Base-by-base conservation (phyloP, 1,140 invertebrate genomes). In the Drosophila pseudoobscura region DNA sequence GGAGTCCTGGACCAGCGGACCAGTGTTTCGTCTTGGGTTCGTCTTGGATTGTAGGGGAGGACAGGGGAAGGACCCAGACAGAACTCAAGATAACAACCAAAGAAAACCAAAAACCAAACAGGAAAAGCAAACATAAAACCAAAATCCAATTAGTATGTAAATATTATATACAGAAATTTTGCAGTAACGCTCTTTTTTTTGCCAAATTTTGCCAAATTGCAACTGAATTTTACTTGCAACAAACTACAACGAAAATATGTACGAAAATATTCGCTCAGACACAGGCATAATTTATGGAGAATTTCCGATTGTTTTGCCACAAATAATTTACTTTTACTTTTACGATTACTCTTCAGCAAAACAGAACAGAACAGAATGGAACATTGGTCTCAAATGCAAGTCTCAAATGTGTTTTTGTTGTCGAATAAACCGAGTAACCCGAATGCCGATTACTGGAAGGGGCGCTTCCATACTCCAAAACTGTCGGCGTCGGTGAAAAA, bases 71-170 rank as follows among this genome's bases (percentile, higher is more conserved):
- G 17, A 29, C 8, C 43, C 24, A 31, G 35, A 56, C 52, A 26
- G 9, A 63, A 57, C 52, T 35, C 26, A 63, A 22, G n/a, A 11
- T 39, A 39, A 39, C 9, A 59, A 59, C 22, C 31, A 72, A 64
- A 56, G 52, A 8, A 74, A 53, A 53, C 26, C 20, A n/a, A 8
- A 74, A 53, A 53, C 26, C 20, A n/a, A 53, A 26, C 41, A 71
- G 35, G 58, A 24, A 57, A 65, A 74, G 60, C 60, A 56, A 75
- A 58, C 60, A 43, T 35, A 61, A 41, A 56, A 56, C 44, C 54
- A n/a, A 9, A 75, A 52, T 65, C 71, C 75, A 66, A 78, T 74
- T 78, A 57, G 61, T 78, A 78, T 78, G 62, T 70, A 63, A 70
- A 65, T 78, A 72, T 73, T 78, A 64, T 53, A 58, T 54, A 78